Evolutionary conservation across 1,140 invertebrate genomes (phyloP).

Genomic region (Neomicropteryx cornuta): DNA sequence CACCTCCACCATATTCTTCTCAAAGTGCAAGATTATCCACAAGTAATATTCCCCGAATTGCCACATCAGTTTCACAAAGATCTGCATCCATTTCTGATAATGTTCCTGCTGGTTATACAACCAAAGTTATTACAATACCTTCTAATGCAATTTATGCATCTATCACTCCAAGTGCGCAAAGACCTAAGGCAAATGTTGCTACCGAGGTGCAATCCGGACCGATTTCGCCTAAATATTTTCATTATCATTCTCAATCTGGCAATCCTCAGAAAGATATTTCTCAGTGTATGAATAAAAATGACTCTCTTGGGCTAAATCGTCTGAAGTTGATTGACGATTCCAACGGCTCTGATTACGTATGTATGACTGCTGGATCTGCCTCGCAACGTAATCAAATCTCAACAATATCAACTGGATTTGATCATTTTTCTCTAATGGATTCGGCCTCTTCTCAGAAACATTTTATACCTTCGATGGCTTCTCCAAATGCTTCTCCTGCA

Average conservation of each 20-base stretch:
- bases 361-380: constrained; percentile 51
- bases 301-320: constrained; percentile 20
- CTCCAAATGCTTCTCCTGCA: constrained; percentile 30
- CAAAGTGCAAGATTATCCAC: constrained; percentile 5
- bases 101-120: constrained; percentile 28
- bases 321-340: constrained; percentile 45
- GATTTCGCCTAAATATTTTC: constrained; percentile 34
- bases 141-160: constrained; percentile 40
- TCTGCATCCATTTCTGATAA: too few species aligned
- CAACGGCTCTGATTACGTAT: constrained; percentile 58
- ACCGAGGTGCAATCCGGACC: constrained; percentile 32
- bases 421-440: constrained; percentile 25
- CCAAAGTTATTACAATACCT: constrained; percentile 33
- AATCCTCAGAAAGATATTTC: constrained; percentile 6
- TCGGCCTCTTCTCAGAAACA: constrained; percentile 24
- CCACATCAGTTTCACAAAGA: too few species aligned
- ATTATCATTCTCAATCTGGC: constrained; percentile 27
- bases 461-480: constrained; percentile 28
- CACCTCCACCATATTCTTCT: background rate
- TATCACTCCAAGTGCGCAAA: constrained; percentile 38
- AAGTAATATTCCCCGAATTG: constrained; percentile 4
- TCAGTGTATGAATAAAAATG: background rate
- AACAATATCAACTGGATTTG: constrained; percentile 23
- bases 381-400: constrained; percentile 17
- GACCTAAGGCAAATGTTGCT: constrained; percentile 38